Base-by-base conservation (phyloP, 2,888 invertebrate species). In the Pardosa pseudoannulata region DNA sequence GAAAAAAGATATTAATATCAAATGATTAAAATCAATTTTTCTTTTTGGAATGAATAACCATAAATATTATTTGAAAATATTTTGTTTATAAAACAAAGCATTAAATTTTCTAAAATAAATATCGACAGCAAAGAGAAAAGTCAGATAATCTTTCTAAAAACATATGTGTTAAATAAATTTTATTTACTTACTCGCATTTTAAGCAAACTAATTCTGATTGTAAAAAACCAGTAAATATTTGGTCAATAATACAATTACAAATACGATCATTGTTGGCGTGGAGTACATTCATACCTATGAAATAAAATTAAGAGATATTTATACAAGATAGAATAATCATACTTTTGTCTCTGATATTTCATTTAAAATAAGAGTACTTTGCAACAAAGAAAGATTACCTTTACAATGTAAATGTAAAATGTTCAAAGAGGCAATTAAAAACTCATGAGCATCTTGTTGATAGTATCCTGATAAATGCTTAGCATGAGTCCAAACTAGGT, bases 381-480 rank as follows among this genome's bases (percentile, higher is more conserved):
- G 46, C 39, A 7, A 50, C 6, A 56, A 23, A 56, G 56, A 3
- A 5, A 56, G 29, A 27, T 56, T 67, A 88, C 89, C 89, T 87
- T 82, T 86, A 64, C 92, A 96, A 91, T 96, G 96, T 91, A 96
- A 94, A 92, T 98, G 98, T 87, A 99, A 93, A 11, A 98, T 96
- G 91, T 98, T 96, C 70, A 99, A 93, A 0, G 97, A 96, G 46
- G 98, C 97, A 89, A 99, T 98, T 91, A 99, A 97, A 93, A 99
- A 99, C 93, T 99, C 99, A 91, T 99, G 99, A 29, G 99, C 99
- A 92, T 99, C 99, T 92, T 99, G 98, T 91, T 99, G 98, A 91
- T 98, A 97, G 91, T 98, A 97, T 73, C 98, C 97, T 32, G 98
- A 97, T 90, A 98, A 93, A 91, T 98, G 97, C 79, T 95, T 94